Conservation (phyloP, 2,113 vertebrate species). For the Gnathochromis pfefferi region DNA sequence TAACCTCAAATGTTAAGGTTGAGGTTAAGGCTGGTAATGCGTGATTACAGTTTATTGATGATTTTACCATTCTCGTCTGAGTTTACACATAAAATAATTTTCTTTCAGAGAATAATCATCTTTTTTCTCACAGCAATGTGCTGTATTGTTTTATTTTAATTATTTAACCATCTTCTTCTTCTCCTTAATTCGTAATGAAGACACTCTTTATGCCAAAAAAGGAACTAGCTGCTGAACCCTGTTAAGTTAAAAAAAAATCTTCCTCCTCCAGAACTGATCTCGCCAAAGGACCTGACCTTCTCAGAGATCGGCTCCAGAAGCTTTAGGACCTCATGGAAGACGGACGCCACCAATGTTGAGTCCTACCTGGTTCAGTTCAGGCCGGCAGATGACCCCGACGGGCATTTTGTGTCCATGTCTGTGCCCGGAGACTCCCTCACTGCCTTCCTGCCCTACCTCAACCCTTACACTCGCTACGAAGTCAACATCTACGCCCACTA, state of each 20-base stretch:
- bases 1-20: neutral
- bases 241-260: neutral
- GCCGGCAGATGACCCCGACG: constrained; percentile 49
- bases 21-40: neutral
- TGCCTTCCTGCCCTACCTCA: constrained; percentile 76
- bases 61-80: neutral
- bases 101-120: neutral
- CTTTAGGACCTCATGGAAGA: constrained; percentile 82
- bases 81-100: neutral
- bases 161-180: neutral
- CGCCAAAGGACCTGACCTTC: constrained; percentile 80
- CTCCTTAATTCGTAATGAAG: neutral
- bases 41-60: neutral
- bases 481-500: constrained; percentile 87
- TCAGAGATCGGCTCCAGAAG: constrained; percentile 81
- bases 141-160: neutral
- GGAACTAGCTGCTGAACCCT: neutral
- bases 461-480: constrained; percentile 82
- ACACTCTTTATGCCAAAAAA: neutral
- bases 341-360: constrained; percentile 71
- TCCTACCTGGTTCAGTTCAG: constrained; percentile 83
- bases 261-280: constrained; percentile 72
- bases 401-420: constrained; percentile 77
- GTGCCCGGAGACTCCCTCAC: constrained; percentile 77
- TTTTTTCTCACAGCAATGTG: neutral